Evolutionary conservation across 2,113 vertebrate genomes (phyloP), one percentile per base, ranked within the genome.

Genomic region (Tenebrosternarchus preto): DNA sequence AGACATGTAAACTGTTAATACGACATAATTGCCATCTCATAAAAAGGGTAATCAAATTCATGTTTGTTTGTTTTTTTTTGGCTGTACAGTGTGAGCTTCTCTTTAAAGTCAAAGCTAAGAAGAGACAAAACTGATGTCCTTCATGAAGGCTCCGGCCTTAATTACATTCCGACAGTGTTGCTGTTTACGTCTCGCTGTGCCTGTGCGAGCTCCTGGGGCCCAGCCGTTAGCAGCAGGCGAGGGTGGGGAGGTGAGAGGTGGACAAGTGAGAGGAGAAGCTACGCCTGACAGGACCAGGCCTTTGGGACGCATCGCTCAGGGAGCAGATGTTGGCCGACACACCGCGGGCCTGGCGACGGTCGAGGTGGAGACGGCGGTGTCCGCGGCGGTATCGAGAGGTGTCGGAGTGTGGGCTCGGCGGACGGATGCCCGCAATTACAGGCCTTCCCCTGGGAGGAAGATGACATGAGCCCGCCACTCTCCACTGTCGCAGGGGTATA

Each of bases 371-470:
- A 88, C 87, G 83, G 91, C 84, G 88, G 87, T 85, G 80, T 2
- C 33, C 33, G 71, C 76, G 76, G 80, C 57, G 29, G 74, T 69
- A 50, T 25, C 24, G 59, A 93, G 93, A 92, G 93, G 92, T 92
- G 43, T 24, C 93, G 91, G 91, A 39, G 93, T 92, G 93, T 93
- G 92, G 94, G 93, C 94, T 95, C 93, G 90, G 92, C 92, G 93
- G 94, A 98, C 96, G 94, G 96, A 98, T 97, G 96, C 95, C 94
- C 94, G 95, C 97, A 98, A 98, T 98, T 98, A 98, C 95, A 95
- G 94, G 93, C 91, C 90, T 91, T 98, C 96, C 96, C 96, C 93
- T 90, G 95, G 95, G 97, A 97, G 91, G 93, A 93, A 93, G 95
- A 95, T 96, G 97, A 98, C 96, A 97, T 91, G 95, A 94, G 95